Evolutionary conservation across 2,888 invertebrate genomes (phyloP).

Genomic region (Nomada hirtipes): DNA sequence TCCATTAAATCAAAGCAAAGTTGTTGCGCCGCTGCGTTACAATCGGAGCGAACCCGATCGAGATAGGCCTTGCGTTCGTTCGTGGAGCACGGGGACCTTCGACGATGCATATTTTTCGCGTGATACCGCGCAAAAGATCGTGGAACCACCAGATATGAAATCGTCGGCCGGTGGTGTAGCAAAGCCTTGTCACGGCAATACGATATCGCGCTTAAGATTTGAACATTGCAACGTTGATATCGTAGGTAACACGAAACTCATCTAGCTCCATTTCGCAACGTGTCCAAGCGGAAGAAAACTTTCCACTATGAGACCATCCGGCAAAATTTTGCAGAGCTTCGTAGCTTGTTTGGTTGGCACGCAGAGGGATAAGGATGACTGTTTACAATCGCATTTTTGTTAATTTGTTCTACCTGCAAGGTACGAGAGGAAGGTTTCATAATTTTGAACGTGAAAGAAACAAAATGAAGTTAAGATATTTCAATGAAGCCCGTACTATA

Average conservation of each 20-base stretch:
- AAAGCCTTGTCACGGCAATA: constrained; percentile 53
- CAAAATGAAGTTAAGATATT: too few species aligned
- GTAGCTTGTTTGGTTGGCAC: neutral
- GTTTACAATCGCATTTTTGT: neutral
- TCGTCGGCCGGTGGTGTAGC: constrained; percentile 2
- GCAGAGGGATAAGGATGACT: neutral
- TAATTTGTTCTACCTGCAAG: neutral
- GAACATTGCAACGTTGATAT: constrained; percentile 60
- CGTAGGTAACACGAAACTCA: constrained; percentile 63
- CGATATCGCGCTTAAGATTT: constrained; percentile 60
- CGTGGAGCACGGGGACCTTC: neutral
- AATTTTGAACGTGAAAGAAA: too few species aligned
- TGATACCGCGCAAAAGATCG: constrained; percentile 16
- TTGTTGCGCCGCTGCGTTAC: neutral
- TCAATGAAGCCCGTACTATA: too few species aligned
- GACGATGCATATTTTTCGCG: constrained; percentile 35
- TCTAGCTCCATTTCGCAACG: constrained; percentile 48
- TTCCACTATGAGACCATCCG: constrained; percentile 45
- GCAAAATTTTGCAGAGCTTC: constrained; percentile 15
- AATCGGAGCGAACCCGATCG: neutral
- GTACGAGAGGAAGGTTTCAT: neutral
- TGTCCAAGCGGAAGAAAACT: constrained; percentile 47
- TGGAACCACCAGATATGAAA: constrained; percentile 32
- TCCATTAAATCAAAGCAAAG: constrained; percentile 5
- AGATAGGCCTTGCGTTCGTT: neutral